A percentile compares a stretch with the other conserved stretches of the same genome.
Evolutionary conservation across 1,140 invertebrate species (phyloP).

Genomic region (Cydia strobilella): DNA sequence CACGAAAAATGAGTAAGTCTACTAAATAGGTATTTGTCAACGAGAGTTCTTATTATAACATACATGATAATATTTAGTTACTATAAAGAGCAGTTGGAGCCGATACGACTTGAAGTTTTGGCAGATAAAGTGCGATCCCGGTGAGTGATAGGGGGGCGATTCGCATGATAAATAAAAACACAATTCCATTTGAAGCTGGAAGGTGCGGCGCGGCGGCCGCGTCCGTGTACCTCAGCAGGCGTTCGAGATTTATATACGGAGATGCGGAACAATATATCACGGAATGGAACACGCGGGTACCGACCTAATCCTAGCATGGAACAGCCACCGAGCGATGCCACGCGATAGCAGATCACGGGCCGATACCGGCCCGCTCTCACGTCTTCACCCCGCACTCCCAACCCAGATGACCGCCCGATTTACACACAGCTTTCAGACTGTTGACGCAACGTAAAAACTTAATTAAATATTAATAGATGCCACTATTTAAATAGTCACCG

Average conservation of each 20-base stretch:
- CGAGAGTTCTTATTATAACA: conserved; percentile 32
- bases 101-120: conserved; percentile 63
- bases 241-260: conserved; percentile 78
- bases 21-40: conserved; percentile 8
- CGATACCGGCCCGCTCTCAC: conserved; percentile 59
- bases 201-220: conserved; percentile 67
- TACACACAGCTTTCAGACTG: conserved; percentile 36
- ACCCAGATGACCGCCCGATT: conserved; percentile 42
- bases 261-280: conserved; percentile 79
- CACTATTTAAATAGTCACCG: conserved; percentile 55
- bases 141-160: conserved; percentile 74
- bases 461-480: conserved; percentile 65
- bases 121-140: conserved; percentile 73
- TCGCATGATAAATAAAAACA: conserved; percentile 80
- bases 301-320: conserved; percentile 74
- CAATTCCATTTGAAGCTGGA: conserved; percentile 77
- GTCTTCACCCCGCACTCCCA: conserved; percentile 44
- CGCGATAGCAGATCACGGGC: conserved; percentile 67
- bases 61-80: conserved; percentile 46
- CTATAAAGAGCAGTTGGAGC: conserved; percentile 47
- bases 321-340: conserved; percentile 70
- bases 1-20: conserved; percentile 7
- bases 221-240: conserved; percentile 79
- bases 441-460: conserved; percentile 45
- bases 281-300: conserved; percentile 68